These are phyloP conservation scores for Steinernema carpocapsae DNA, from an alignment of 2,888 invertebrate genomes.

Conservation along the genomic window DNA sequence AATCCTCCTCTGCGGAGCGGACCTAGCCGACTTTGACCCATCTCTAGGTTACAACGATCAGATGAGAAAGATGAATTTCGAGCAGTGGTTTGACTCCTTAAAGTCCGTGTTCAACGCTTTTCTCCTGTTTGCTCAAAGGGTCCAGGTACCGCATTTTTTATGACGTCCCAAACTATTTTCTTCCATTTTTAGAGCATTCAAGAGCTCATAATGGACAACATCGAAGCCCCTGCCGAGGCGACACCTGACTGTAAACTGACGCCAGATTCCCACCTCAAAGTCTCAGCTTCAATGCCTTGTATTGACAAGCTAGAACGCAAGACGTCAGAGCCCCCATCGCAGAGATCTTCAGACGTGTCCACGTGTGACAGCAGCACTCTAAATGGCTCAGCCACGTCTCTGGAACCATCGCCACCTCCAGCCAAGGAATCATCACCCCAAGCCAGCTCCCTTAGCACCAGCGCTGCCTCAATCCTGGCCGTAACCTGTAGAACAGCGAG, in stretches of 20 bases:
- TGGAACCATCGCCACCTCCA: slow-evolving; percentile 4
- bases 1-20: slow-evolving; percentile 56
- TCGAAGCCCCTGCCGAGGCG: slow-evolving; percentile 70
- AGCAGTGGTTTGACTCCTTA: slow-evolving; percentile 78
- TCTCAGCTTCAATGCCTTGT: neutral
- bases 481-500: slow-evolving; percentile 77
- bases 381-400: slow-evolving; percentile 8
- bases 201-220: slow-evolving; percentile 80
- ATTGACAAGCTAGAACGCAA: slow-evolving; percentile 33
- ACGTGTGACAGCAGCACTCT: slow-evolving; percentile 8
- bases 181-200: slow-evolving; percentile 74
- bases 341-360: slow-evolving; percentile 14
- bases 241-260: neutral
- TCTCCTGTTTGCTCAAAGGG: slow-evolving; percentile 78
- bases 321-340: neutral
- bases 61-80: slow-evolving; percentile 75
- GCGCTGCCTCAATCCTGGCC: slow-evolving; percentile 38
- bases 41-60: slow-evolving; percentile 73
- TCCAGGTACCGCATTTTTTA: slow-evolving; percentile 72
- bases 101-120: slow-evolving; percentile 77
- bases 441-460: neutral
- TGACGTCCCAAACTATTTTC: neutral
- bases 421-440: neutral
- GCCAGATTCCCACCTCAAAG: neutral
- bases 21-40: slow-evolving; percentile 58